phyloP scores from a whole-genome alignment of 2,113 vertebrate genomes.

The Chinchilla lanigera region DNA sequence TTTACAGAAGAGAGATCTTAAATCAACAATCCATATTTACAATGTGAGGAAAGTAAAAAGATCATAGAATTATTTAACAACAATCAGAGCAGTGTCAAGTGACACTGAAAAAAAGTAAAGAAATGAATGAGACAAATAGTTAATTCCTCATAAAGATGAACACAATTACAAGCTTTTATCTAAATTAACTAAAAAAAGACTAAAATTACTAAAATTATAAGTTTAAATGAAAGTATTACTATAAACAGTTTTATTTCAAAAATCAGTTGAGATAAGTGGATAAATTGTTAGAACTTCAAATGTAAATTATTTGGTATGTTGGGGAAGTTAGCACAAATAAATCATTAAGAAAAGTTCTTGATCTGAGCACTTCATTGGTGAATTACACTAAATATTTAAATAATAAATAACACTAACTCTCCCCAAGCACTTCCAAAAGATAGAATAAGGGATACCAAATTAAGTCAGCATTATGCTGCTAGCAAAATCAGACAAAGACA shows the following conservation, averaged over 20 bases:
- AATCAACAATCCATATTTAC: not conserved
- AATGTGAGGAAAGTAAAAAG: not conserved
- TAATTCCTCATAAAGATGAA: too few species aligned
- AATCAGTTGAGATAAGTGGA: not conserved
- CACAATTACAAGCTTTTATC: not conserved
- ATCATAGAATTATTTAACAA: not conserved
- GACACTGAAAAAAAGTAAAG: not conserved
- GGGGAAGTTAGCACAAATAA: not conserved
- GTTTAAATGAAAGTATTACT: not conserved
- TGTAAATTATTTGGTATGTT: not conserved
- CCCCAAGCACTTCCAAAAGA: not conserved
- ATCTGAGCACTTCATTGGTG: not conserved
- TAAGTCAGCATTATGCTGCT: not conserved
- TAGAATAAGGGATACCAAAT: too few species aligned
- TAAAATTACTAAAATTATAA: not conserved
- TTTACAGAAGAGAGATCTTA: not conserved
- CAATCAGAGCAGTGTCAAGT: not conserved
- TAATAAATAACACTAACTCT: not conserved
- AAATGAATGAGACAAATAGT: not conserved
- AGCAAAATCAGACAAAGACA: not conserved
- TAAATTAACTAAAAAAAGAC: not conserved
- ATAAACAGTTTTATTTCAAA: not conserved
- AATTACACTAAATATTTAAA: not conserved
- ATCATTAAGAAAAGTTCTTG: not conserved
- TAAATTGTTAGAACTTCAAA: not conserved